A percentile compares a stretch with the other conserved stretches of the same genome.
These are phyloP conservation scores for Agonopterix arenella DNA, from an alignment of 2,888 invertebrate species.

Conservation along the genomic window DNA sequence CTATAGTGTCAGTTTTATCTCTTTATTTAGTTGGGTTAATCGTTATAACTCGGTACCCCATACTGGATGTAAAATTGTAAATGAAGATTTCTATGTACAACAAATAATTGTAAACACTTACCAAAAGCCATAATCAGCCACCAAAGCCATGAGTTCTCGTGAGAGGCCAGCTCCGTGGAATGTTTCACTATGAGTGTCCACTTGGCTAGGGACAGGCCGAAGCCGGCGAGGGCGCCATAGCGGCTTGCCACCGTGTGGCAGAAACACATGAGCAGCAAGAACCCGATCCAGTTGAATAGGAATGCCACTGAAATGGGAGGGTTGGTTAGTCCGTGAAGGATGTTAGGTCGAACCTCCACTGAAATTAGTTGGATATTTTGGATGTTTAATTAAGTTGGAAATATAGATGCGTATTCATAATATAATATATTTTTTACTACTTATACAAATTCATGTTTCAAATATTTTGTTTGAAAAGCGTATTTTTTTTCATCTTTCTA, in stretches of 20 bases:
- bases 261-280: conserved; percentile 93
- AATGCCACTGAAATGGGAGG: conserved; percentile 84
- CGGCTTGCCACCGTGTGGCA: conserved; percentile 95
- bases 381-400: no score
- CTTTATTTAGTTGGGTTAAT: no score
- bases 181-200: conserved; percentile 97
- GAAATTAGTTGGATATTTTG: not conserved
- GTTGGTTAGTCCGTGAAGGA: not conserved
- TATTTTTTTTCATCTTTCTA: no score
- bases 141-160: conserved; percentile 94
- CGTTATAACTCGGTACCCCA: no score
- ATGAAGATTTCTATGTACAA: no score
- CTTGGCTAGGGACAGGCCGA: conserved; percentile 94
- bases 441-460: no score
- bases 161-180: conserved; percentile 90
- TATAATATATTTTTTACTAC: no score
- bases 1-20: no score
- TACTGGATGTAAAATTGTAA: no score
- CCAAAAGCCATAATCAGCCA: conserved; percentile 95
- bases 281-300: conserved; percentile 97
- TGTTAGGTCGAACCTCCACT: not conserved
- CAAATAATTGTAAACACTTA: conserved; percentile 54
- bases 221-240: conserved; percentile 94
- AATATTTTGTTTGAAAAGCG: no score
- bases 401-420: no score